Evolutionary conservation across 1,140 invertebrate genomes (phyloP).

Genomic region (Dreissena polymorpha): DNA sequence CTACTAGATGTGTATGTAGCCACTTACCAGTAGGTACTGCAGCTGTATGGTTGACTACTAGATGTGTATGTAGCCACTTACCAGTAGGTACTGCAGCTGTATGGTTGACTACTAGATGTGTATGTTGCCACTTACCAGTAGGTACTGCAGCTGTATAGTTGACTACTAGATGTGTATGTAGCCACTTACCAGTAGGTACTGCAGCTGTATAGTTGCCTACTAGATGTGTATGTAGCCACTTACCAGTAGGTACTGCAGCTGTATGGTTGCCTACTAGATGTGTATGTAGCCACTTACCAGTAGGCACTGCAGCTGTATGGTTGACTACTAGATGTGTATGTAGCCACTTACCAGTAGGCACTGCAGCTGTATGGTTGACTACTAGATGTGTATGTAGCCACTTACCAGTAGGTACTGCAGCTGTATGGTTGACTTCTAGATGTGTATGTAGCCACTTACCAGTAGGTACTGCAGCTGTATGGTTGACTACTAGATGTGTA

Average conservation of each 20-base stretch:
- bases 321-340: too few relatives aligned
- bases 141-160: conserved; percentile 87
- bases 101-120: too few relatives aligned
- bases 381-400: neutral
- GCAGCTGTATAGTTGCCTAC: conserved; percentile 80
- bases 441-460: conserved; percentile 80
- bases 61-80: conserved; percentile 76
- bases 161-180: too few relatives aligned
- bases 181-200: conserved; percentile 91
- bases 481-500: too few relatives aligned
- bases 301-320: conserved; percentile 89
- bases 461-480: conserved; percentile 91
- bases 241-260: conserved; percentile 94
- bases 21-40: conserved; percentile 93
- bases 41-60: conserved; percentile 75
- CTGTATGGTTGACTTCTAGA: too few relatives aligned
- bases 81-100: conserved; percentile 92
- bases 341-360: conserved; percentile 89
- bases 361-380: conserved; percentile 82
- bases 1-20: too few relatives aligned
- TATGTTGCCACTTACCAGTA: conserved; percentile 85
- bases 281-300: conserved; percentile 83
- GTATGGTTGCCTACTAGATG: too few relatives aligned
- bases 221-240: conserved; percentile 54
- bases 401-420: conserved; percentile 95